phyloP scores from a whole-genome alignment of 1,140 invertebrate species.

The Lasaia peninsularis region DNA sequence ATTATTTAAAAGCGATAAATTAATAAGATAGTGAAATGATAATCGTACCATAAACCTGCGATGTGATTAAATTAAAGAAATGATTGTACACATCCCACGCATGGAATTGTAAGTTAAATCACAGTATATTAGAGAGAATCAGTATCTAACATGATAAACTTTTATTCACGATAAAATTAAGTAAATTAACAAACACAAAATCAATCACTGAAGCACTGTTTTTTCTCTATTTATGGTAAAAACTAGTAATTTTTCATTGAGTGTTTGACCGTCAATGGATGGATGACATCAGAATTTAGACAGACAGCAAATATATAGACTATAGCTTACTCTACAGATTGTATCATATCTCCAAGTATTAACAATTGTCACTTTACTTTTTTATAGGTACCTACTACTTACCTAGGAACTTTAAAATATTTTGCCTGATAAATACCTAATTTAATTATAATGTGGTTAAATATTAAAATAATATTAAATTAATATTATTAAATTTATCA shows the following conservation, averaged over 20 bases:
- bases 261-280: constrained; percentile 36
- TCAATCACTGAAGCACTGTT: not conserved
- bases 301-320: constrained; percentile 21
- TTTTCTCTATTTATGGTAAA: constrained; percentile 18
- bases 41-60: constrained; percentile 4
- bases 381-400: too few relatives aligned
- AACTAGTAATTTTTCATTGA: constrained; percentile 26
- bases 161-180: not conserved
- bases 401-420: too few relatives aligned
- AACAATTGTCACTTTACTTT: too few relatives aligned
- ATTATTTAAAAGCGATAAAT: not conserved
- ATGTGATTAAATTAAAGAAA: constrained; percentile 23
- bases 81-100: constrained; percentile 66
- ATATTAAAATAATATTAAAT: too few relatives aligned
- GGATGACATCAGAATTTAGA: constrained; percentile 33
- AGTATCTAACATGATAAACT: constrained; percentile 8
- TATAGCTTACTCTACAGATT: constrained; percentile 19
- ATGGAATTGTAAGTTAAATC: constrained; percentile 44
- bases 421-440: too few relatives aligned
- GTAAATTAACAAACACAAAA: not conserved
- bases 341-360: too few relatives aligned
- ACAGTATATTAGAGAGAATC: constrained; percentile 34
- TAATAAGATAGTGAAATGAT: constrained; percentile 3
- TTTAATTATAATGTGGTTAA: too few relatives aligned
- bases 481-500: too few relatives aligned